A percentile compares a stretch with the other conserved stretches of the same genome.
These are phyloP conservation scores for Buathra laborator DNA, from an alignment of 2,888 invertebrate genomes.

Conservation along the genomic window DNA sequence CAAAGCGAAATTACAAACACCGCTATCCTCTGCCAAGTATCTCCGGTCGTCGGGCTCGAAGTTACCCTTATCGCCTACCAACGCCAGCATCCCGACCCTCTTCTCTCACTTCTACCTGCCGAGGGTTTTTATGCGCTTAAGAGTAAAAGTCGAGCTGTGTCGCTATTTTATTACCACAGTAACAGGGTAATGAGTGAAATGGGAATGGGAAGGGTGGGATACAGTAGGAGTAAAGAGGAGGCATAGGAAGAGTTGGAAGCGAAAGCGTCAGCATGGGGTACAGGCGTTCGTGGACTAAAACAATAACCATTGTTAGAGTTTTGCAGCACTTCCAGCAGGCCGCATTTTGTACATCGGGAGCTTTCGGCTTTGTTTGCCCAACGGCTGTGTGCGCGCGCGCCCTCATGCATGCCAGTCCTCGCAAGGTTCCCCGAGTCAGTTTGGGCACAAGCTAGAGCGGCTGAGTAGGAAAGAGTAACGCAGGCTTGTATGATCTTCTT, in stretches of 20 bases:
- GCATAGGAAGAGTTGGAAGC: neutral
- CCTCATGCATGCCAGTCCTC: conserved; percentile 17
- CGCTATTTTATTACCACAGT: conserved; percentile 74
- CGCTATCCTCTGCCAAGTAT: conserved; percentile 1
- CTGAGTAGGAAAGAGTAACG: neutral
- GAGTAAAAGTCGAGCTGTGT: conserved; percentile 23
- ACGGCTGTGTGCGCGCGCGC: conserved; percentile 14
- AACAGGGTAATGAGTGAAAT: conserved; percentile 57
- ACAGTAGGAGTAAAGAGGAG: conserved; percentile 13
- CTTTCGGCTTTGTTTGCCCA: conserved; percentile 61
- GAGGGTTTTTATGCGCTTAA: conserved; percentile 46
- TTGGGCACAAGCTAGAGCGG: neutral
- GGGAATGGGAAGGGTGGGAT: conserved; percentile 1
- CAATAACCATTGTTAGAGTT: conserved; percentile 78
- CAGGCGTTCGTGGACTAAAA: conserved; percentile 71
- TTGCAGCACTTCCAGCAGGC: conserved; percentile 60
- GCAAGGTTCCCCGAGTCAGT: conserved; percentile 28
- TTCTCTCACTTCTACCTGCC: conserved; percentile 1
- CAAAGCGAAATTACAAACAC: neutral
- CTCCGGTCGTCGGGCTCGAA: conserved; percentile 35
- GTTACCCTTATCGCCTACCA: conserved; percentile 42
- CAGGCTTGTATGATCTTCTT: neutral
- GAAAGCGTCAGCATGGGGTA: conserved; percentile 9
- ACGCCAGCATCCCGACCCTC: conserved; percentile 22
- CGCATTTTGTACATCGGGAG: conserved; percentile 56